Evolutionary conservation across 2,888 invertebrate species (phyloP).

Genomic region (Mesoligia furuncula): DNA sequence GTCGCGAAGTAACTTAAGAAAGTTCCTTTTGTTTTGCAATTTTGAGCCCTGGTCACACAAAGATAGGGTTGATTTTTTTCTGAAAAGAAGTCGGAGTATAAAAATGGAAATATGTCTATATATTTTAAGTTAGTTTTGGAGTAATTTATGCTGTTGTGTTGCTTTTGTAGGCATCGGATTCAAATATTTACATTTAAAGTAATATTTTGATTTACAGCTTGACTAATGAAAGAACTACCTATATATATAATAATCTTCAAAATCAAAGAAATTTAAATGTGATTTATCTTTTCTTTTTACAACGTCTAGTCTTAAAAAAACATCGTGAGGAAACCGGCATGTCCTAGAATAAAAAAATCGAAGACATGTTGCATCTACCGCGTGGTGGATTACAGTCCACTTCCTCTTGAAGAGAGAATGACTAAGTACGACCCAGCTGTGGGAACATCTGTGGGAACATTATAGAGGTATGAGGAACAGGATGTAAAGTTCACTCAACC

Average conservation of each 20-base stretch:
- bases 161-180: slow-evolving; percentile 47
- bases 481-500: no score
- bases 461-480: no score
- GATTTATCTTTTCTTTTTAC: not conserved
- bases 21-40: slow-evolving; percentile 63
- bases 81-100: slow-evolving; percentile 55
- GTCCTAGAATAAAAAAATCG: not conserved
- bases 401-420: no score
- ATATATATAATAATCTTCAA: not conserved
- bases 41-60: slow-evolving; percentile 49
- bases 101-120: slow-evolving; percentile 79
- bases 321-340: not conserved
- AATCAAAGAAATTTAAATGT: not conserved
- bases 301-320: not conserved
- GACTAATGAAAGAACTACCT: not conserved
- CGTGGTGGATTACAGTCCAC: no score
- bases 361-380: no score
- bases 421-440: no score
- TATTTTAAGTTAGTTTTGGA: slow-evolving; percentile 74
- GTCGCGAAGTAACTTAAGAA: slow-evolving; percentile 83
- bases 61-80: slow-evolving; percentile 47
- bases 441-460: no score
- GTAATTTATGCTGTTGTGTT: slow-evolving; percentile 74
- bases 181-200: not conserved
- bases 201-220: not conserved